These are phyloP conservation scores for Drosophila eugracilis DNA, from an alignment of 1,140 invertebrate species.

Conservation along the genomic window DNA sequence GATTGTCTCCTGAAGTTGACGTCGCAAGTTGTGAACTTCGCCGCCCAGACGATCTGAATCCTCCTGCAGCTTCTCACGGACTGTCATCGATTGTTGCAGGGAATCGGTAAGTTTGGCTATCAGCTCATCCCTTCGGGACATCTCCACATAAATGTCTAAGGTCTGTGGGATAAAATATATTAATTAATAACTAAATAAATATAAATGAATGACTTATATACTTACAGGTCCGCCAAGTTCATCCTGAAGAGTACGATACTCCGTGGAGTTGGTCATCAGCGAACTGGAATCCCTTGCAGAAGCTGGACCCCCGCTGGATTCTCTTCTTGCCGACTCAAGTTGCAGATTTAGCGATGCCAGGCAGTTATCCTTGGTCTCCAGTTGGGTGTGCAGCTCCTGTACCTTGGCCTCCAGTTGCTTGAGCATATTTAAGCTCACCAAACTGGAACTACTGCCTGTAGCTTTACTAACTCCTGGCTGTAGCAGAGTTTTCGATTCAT, in stretches of 20 bases:
- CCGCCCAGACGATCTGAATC: slow-evolving; percentile 87
- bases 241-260: slow-evolving; percentile 85
- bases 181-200: background rate
- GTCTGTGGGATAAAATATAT: slow-evolving; percentile 84
- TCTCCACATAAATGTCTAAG: slow-evolving; percentile 87
- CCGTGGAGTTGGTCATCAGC: slow-evolving; percentile 84
- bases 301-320: slow-evolving; percentile 59
- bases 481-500: slow-evolving; percentile 63
- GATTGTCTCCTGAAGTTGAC: slow-evolving; percentile 86
- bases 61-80: slow-evolving; percentile 87
- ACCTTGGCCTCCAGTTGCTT: slow-evolving; percentile 77
- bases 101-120: slow-evolving; percentile 88
- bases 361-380: slow-evolving; percentile 84
- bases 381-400: slow-evolving; percentile 83
- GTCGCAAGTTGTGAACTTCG: slow-evolving; percentile 87
- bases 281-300: slow-evolving; percentile 84
- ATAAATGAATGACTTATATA: background rate
- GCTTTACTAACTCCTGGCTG: slow-evolving; percentile 24
- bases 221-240: slow-evolving; percentile 84
- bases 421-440: slow-evolving; percentile 74
- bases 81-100: slow-evolving; percentile 86
- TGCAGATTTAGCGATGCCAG: slow-evolving; percentile 84
- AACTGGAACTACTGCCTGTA: slow-evolving; percentile 46
- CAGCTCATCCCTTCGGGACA: slow-evolving; percentile 86
- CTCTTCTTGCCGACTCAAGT: slow-evolving; percentile 81